A percentile compares a stretch with the other conserved stretches of the same genome.
phyloP scores from a whole-genome alignment of 2,113 vertebrate species.

The Halcyon senegalensis region DNA sequence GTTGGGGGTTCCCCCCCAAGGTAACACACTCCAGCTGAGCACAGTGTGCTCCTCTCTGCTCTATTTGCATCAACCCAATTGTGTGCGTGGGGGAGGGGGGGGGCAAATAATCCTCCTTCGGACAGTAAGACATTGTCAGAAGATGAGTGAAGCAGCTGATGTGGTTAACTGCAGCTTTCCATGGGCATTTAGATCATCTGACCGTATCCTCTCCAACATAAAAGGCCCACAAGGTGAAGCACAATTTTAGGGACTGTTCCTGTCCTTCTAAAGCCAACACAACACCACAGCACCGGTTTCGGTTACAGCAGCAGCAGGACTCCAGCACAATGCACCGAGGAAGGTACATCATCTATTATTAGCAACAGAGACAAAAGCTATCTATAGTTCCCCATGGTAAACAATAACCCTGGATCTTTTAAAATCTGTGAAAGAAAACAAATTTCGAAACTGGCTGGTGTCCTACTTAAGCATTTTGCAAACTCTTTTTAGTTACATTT shows the following conservation, averaged over 20 bases:
- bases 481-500: neutral
- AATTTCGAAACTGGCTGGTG: neutral
- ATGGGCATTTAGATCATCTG: fast-evolving
- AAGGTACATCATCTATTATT: slow-evolving; percentile 18
- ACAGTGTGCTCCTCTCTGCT: neutral
- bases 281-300: neutral
- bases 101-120: neutral
- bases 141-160: neutral
- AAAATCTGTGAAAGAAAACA: slow-evolving; percentile 17
- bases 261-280: neutral
- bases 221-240: neutral
- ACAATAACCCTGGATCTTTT: slow-evolving; percentile 12
- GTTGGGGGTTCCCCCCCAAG: neutral
- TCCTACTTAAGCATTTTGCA: neutral
- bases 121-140: neutral
- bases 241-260: neutral
- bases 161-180: neutral
- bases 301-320: neutral
- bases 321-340: neutral
- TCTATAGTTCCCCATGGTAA: neutral
- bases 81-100: neutral
- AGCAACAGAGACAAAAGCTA: slow-evolving; percentile 45
- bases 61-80: neutral
- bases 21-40: neutral
- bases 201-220: neutral